phyloP scores from a whole-genome alignment of 2,888 invertebrate genomes.

The Acanthococcus lagerstroemiae region DNA sequence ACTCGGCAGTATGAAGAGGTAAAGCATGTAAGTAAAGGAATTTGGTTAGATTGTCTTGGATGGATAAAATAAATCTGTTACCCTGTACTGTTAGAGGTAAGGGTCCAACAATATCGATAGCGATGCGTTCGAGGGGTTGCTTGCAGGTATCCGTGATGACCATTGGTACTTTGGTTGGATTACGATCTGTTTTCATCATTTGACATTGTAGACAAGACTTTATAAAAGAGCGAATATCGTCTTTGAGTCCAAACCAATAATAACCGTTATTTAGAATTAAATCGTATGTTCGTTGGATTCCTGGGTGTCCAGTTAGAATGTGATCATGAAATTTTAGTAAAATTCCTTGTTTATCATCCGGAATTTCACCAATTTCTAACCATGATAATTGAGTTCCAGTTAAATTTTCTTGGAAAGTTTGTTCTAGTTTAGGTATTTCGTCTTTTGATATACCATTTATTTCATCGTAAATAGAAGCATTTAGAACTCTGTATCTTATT shows the following conservation, averaged over 20 bases:
- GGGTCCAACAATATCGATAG: not conserved
- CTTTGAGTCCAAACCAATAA: slow-evolving; percentile 2
- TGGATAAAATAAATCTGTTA: not conserved
- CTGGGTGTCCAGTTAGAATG: not conserved
- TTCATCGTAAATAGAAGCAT: too few species aligned
- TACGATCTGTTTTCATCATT: not conserved
- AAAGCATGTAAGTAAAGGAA: slow-evolving; percentile 33
- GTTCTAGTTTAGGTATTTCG: too few species aligned
- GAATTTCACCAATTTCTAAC: not conserved
- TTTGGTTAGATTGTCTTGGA: slow-evolving; percentile 4
- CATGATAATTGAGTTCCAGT: too few species aligned
- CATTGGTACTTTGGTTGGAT: slow-evolving; percentile 7
- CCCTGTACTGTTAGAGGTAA: not conserved
- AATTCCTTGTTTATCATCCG: not conserved
- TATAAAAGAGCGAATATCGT: not conserved
- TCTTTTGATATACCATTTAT: too few species aligned
- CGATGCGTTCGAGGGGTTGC: not conserved
- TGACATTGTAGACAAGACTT: not conserved
- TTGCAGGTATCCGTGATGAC: not conserved
- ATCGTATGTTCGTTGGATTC: not conserved
- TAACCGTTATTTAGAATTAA: not conserved
- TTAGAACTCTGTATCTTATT: not conserved
- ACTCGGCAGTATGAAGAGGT: slow-evolving; percentile 39
- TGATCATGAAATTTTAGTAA: not conserved
- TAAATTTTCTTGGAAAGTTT: too few species aligned